Evolutionary conservation across 1,140 invertebrate genomes (phyloP), one percentile per base, ranked within the genome.

Genomic region (Phenacoccus solenopsis): DNA sequence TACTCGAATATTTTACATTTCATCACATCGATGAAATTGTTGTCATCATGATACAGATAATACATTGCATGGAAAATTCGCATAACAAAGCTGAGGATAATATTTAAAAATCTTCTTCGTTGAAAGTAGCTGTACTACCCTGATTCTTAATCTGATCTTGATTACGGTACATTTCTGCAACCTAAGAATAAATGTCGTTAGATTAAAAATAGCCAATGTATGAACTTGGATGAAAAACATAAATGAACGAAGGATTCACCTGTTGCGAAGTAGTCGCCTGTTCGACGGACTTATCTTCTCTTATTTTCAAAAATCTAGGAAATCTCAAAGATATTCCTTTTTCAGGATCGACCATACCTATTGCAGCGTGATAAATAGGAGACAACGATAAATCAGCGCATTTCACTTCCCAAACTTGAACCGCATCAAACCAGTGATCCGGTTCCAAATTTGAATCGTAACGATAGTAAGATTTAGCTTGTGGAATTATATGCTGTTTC

Each of bases 331-430:
- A 98, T 74, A 99, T 95, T 20, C 97, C 97, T 76, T 93, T 93
- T 75, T 93, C 90, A 24, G 87, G 84, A 82, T 98, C 93, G 61
- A 95, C 90, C 77, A 96, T 86, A 72, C 96, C 96, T 35, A 86
- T 78, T 2, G 89, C 96, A 69, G 97, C 97, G 77, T 82, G 85
- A 78, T 99, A 95, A 49, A 94, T 87, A 16, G 98, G 96, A 13
- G 96, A 98, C 25, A 99, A 84, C 7, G 95, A 98, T 24, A 99
- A 84, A 84, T 99, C 98, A 0, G 97, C 98, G 79, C 94, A 98
- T 80, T 98, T 98, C 9, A 99, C 86, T 83, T 99, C 98, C 96
- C 96, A 98, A 13, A 99, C 93, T 79, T 92, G 87, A 5, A 87
- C 85, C 2, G 93, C 82, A 74, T 94, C 90, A 79, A 99, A 96